A percentile compares a stretch with the other conserved stretches of the same genome.
Conservation (phyloP, 2,113 vertebrate species). For the Xenotilapia caudafasciata region DNA sequence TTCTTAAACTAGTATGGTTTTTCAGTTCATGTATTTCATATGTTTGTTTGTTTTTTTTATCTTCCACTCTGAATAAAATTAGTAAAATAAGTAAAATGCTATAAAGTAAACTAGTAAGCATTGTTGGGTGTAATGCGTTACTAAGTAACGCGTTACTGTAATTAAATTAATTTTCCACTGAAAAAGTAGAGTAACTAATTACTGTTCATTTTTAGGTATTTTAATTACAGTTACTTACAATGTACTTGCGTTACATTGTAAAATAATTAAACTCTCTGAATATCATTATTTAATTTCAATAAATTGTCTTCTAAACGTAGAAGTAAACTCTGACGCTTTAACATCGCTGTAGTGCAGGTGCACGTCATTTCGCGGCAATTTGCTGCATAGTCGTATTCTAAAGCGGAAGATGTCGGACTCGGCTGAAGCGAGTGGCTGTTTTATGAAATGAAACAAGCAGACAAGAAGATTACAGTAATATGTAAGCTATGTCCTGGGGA, state of each 20-base stretch:
- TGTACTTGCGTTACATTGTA: background rate
- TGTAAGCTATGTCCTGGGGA: no score
- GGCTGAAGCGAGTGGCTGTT: background rate
- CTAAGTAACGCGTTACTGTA: no score
- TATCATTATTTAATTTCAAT: background rate
- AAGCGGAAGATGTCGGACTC: background rate
- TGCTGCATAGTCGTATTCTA: background rate
- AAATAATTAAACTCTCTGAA: background rate
- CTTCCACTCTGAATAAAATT: background rate
- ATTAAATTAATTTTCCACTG: background rate
- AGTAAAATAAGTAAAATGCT: background rate
- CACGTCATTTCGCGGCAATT: background rate
- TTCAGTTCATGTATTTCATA: background rate
- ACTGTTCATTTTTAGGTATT: background rate
- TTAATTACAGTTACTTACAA: background rate
- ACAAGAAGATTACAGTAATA: no score
- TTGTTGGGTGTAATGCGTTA: background rate
- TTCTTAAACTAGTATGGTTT: background rate
- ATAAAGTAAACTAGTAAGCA: background rate
- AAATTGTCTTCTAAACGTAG: background rate
- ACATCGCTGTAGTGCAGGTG: background rate
- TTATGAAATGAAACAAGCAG: no score
- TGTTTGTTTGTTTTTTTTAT: background rate
- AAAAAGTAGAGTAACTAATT: background rate
- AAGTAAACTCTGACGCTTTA: background rate